Base-by-base conservation (phyloP, 2,113 vertebrate genomes). In the Scatophagus argus region DNA sequence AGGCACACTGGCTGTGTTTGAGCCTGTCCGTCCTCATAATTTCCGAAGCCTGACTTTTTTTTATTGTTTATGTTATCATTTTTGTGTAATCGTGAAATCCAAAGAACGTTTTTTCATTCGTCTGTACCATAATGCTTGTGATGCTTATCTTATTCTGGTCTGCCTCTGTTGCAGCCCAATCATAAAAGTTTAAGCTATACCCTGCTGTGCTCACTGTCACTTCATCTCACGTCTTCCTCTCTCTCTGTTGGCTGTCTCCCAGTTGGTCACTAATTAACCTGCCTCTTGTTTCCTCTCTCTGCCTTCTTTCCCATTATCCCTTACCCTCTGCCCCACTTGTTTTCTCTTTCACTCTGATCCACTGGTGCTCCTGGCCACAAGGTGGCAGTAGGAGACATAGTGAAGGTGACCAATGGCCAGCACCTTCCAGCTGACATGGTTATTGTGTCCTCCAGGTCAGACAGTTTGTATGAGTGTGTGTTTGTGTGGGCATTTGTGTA, bases 351-450 rank as follows among this genome's bases (percentile, higher is more conserved):
- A 74, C 81, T 75, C 87, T 91, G 84, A 93, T 94, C 87, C 93
- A 90, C 88, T 91, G 89, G 90, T 95, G 87, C 82, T 89, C 79
- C 93, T 89, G 81, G 73, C 93, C 94, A 93, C 91, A 87, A 99
- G 98, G 98, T 99, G 95, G 96, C 97, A 68, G 98, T 99, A 92
- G 98, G 97, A 71, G 98, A 99, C 94, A 94, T 99, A 93, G 97
- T 98, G 94, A 99, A 98, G 96, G 97, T 99, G 91, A 95, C 96
- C 94, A 99, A 99, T 95, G 98, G 97, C 83, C 97, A 99, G 85
- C 97, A 98, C 89, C 96, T 99, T 89, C 98, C 98, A 73, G 98
- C 98, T 95, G 98, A 99, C 92, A 96, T 98, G 96, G 95, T 97
- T 94, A 97, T 99, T 91, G 78, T 99, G 85, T 99, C 97, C 77